Evolutionary conservation across 2,113 vertebrate species (phyloP), one percentile per base, ranked within the genome.

Genomic region (Pedetes capensis): DNA sequence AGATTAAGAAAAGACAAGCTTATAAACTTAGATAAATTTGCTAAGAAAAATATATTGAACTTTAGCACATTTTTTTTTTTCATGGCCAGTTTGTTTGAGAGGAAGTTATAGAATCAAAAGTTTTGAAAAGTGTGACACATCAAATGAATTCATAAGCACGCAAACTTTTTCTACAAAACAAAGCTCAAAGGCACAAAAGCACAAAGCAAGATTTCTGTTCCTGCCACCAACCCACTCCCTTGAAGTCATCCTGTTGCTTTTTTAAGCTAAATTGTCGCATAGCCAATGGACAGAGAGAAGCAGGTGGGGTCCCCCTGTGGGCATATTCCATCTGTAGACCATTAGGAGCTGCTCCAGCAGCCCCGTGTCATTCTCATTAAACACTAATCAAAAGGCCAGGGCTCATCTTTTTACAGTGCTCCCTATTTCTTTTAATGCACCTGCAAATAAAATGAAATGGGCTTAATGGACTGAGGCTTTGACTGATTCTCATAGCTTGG

Each of bases 381-480:
- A 75, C 59, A 96, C 92, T 91, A 96, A 91, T 96, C 87, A 93
- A 91, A 88, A 91, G 90, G 81, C 94, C 64, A 91, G 39, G 78
- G 90, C 96, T 93, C 90, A 86, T 95, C 81, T 59, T 79, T 82
- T 95, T 68, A 55, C 4, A 87, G 63, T 13, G 89, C 64, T 84
- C 87, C 93, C 81, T 64, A 74, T 84, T 96, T 94, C 97, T 97
- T 98, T 97, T 74, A 96, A 96, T 92, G 90, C 42, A 96, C 89
- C 55, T 94, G 94, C 94, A 97, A 97, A 96, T 96, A 75, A 97
- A 95, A 95, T 39, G 74, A 91, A 97, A 96, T 80, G 53, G 97
- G 94, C 87, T 91, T 97, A 97, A 97, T 96, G 87, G 96, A 95
- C 89, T 96, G 93, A 86, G 88, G 87, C 94, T 96, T 93, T 97